Conservation (phyloP, 2,797 vertebrate genomes). For the Sciaenops ocellatus region DNA sequence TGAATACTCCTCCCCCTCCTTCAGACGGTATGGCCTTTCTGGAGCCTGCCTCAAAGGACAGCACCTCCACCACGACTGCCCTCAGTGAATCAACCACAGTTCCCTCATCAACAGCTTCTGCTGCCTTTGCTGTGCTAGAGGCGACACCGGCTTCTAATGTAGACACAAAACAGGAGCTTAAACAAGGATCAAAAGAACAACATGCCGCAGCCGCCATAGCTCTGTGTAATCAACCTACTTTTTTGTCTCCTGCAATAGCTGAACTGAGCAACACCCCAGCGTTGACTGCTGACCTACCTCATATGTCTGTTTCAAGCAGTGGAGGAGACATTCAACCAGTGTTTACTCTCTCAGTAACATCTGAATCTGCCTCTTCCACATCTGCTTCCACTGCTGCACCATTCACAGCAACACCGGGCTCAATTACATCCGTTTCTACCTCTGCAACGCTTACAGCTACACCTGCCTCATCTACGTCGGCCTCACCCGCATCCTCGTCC, state of each 20-base stretch:
- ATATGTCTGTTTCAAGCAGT: slow-evolving; percentile 26
- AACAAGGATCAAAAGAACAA: slow-evolving; percentile 30
- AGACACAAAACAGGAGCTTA: slow-evolving; percentile 32
- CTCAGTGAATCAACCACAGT: slow-evolving; percentile 17
- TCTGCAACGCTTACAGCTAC: slow-evolving; percentile 29
- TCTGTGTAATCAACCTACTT: slow-evolving; percentile 9
- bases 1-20: slow-evolving; percentile 56
- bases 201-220: neutral
- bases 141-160: neutral
- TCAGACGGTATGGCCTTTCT: slow-evolving; percentile 26
- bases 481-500: slow-evolving; percentile 18
- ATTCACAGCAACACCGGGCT: slow-evolving; percentile 4
- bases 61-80: slow-evolving; percentile 10
- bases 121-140: slow-evolving; percentile 19
- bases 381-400: slow-evolving; percentile 7
- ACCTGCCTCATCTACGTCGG: slow-evolving; percentile 20
- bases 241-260: slow-evolving; percentile 39
- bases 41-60: slow-evolving; percentile 44
- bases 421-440: slow-evolving; percentile 27
- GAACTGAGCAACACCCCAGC: slow-evolving; percentile 25
- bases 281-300: slow-evolving; percentile 31
- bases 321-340: slow-evolving; percentile 22
- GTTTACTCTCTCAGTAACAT: slow-evolving; percentile 15
- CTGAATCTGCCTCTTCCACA: slow-evolving; percentile 30
- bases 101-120: slow-evolving; percentile 16